Base-by-base conservation (phyloP, 2,797 vertebrate genomes). In the Myoxocephalus aenaeus region DNA sequence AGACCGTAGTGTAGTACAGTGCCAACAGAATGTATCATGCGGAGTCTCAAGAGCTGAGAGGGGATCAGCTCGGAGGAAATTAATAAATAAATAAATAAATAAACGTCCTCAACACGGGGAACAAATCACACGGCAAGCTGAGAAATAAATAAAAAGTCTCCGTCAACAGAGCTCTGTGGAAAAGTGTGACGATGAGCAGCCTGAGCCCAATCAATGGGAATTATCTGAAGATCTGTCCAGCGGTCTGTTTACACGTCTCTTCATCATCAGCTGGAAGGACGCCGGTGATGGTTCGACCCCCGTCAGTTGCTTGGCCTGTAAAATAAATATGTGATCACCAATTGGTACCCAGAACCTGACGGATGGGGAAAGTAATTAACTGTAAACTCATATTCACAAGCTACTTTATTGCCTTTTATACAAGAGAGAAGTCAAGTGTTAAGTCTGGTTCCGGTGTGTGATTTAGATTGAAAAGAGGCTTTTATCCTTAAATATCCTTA, bases 31-130 rank as follows among this genome's bases (percentile, higher is more conserved):
- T 73, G 78, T 65, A 70, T 84, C 68, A 62, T 58, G 51, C 10
- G 51, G 68, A 13, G 69, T 58, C 46, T 80, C 17, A 64, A 65
- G 71, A 80, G 64, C 61, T 62, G 20, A 57, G 66, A 58, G 18
- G 62, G 76, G 69, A 80, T 73, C 54, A 54, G 69, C 79, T 84
- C 72, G 69, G 74, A 46, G 20, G 61, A 81, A 74, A 82, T n/a
- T n/a, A n/a, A n/a, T n/a, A n/a, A n/a, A n/a, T n/a, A n/a, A n/a
- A n/a, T n/a, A n/a, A n/a, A n/a, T n/a, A n/a, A n/a, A n/a, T n/a
- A n/a, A n/a, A 69, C 42, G 77, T 80, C 82, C 42, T 75, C 48
- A 57, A 63, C 69, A 15, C 54, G 3, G 62, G 25, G n/a, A 51
- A 83, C 65, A 70, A 85, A 89, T 82, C 53, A 36, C 77, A 64